phyloP scores from a whole-genome alignment of 2,113 vertebrate genomes.

The Nycticorax nycticorax region DNA sequence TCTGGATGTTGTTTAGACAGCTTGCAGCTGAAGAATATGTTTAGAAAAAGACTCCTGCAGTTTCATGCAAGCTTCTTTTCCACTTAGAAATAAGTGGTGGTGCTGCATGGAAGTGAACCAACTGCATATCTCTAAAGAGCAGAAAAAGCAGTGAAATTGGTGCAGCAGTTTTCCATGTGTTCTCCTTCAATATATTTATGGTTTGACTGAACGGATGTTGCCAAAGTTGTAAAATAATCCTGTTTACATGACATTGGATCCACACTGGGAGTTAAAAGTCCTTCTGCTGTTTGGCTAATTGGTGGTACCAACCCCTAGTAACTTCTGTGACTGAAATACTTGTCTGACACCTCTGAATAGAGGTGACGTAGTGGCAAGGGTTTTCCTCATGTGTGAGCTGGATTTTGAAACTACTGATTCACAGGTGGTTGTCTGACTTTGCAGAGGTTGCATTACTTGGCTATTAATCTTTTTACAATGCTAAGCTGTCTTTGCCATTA shows the following conservation, averaged over 20 bases:
- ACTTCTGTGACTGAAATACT: neutral
- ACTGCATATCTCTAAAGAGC: neutral
- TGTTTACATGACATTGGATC: neutral
- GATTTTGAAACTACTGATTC: neutral
- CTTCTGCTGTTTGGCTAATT: neutral
- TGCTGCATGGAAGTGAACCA: neutral
- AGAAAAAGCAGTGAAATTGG: neutral
- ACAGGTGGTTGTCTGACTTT: neutral
- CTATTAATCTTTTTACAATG: neutral
- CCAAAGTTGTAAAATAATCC: neutral
- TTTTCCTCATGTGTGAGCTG: neutral
- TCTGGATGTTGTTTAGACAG: slow-evolving; percentile 44
- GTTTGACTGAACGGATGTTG: neutral
- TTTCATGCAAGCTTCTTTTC: neutral
- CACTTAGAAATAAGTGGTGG: neutral
- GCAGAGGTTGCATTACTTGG: neutral
- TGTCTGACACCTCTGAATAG: neutral
- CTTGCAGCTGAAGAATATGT: slow-evolving; percentile 44
- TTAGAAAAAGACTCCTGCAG: neutral
- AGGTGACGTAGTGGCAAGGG: neutral
- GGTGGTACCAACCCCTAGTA: neutral
- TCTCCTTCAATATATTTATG: neutral
- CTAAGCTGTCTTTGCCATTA: neutral
- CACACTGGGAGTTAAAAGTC: neutral
- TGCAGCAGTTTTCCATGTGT: neutral